Evolutionary conservation across 2,797 vertebrate genomes (phyloP).

Genomic region (Siniperca undulata): DNA sequence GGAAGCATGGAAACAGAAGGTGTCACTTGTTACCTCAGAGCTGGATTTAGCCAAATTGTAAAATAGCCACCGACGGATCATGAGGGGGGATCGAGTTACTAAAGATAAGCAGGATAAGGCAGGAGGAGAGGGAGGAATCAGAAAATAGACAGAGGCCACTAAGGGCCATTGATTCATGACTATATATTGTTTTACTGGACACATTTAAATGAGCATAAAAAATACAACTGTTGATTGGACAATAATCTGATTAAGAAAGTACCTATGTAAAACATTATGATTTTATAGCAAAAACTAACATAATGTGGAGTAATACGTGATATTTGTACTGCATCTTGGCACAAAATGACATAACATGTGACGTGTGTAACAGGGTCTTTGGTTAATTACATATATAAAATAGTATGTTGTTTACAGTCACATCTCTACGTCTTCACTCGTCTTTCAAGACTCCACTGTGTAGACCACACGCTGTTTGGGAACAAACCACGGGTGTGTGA

Average conservation of each 20-base stretch:
- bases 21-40: conserved; percentile 97
- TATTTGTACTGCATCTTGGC: not conserved
- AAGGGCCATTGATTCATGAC: conserved; percentile 49
- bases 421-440: not conserved
- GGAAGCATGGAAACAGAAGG: conserved; percentile 85
- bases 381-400: not conserved
- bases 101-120: conserved; percentile 87
- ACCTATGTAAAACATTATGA: not conserved
- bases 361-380: not conserved
- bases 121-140: conserved; percentile 62
- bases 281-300: not conserved
- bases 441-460: not conserved
- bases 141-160: conserved; percentile 73
- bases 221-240: not conserved
- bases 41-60: conserved; percentile 92
- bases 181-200: not conserved
- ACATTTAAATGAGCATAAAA: not conserved
- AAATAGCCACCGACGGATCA: conserved; percentile 88
- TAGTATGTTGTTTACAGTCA: not conserved
- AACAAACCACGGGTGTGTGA: not conserved
- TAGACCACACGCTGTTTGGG: not conserved
- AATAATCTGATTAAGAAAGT: not conserved
- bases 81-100: conserved; percentile 85
- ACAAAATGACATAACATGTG: not conserved
- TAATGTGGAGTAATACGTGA: not conserved